Base-by-base conservation (phyloP, 2,888 invertebrate genomes). In the Mayetiola destructor region DNA sequence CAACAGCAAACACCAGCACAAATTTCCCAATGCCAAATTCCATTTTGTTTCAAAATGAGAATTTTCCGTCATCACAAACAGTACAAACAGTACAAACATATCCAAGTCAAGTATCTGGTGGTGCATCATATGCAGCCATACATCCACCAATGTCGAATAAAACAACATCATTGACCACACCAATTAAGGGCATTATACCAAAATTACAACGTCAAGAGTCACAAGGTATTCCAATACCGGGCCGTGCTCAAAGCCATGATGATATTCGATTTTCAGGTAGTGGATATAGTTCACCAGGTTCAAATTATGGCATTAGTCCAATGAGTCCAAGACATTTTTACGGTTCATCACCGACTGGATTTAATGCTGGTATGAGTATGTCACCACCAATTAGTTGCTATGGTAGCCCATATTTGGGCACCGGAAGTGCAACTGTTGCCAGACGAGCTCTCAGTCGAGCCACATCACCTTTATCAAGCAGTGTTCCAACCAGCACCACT, bases 351-450 rank as follows among this genome's bases (percentile, higher is more conserved):
- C 48, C 48, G 14, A 9, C n/a, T 14, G 14, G 14, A 5, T n/a
- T n/a, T n/a, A n/a, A n/a, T n/a, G 12, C 16, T 8, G 48, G 48
- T 27, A 27, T 48, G 27, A 27, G 16, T 27, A 3, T 27, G 27
- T 48, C 48, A 27, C 48, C 48, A n/a, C 48, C 48, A 16, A 27
- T 48, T 9, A 48, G 27, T 48, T 27, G 16, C n/a, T 27, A 27
- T 53, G 23, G n/a, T 3, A 56, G 30, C 29, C 48, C 56, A 30
- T 61, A 55, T 57, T 60, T 36, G 58, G 61, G 35, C 60, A 60
- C 56, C 58, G 62, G 42, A 53, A 30, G 40, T 18, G 21, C 12
- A 5, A 48, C 32, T 16, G 35, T 42, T 53, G 57, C 42, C 16
- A 52, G 57, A 27, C 48, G 37, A 27, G 36, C n/a, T 23, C 21